Base-by-base conservation (phyloP, 1,140 invertebrate genomes). In the Mycetomoellerius zeteki region DNA sequence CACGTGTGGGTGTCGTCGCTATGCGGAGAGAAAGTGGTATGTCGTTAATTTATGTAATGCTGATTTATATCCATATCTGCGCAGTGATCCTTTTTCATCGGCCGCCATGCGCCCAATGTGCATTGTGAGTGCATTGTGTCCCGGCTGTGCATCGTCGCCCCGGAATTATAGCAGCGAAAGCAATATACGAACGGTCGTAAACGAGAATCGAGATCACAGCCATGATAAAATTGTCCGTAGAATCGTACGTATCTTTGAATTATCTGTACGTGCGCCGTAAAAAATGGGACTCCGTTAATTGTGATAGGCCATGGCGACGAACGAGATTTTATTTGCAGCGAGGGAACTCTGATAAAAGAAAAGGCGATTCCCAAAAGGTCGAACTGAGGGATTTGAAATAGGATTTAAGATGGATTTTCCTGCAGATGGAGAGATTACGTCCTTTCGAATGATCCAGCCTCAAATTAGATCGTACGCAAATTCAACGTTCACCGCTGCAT, bases 21-120 rank as follows among this genome's bases (percentile, higher is more conserved):
- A 91, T 91, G 92, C 88, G 62, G 50, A 81, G 91, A 92, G 92
- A 93, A 92, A 93, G 92, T 93, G 88, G 71, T 47, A 69, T 60
- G 87, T 78, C 73, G 91, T 94, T 94, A 93, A 94, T 94, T 93
- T 91, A 92, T 91, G 92, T 93, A 93, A 94, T 92, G 88, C 91
- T 92, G 93, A 94, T 94, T 93, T 94, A 94, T 91, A 86, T 89
- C 88, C 88, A 91, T 71, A 81, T 92, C 77, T 64, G 73, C 86
- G 73, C 86, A 86, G 87, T 87, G 87, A 75, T 88, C 73, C 88
- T 91, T 93, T 93, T 89, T 88, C 67, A 78, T 76, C 87, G 85
- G 84, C 24, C 85, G 27, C 27, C 76, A 52, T 56, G 75, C 72
- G 58, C 2, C 24, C 73, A 81, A 81, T 43, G 37, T 73, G 71